Evolutionary conservation across 2,888 invertebrate species (phyloP), one percentile per base, ranked within the genome.

Genomic region (Torymus tubicola): DNA sequence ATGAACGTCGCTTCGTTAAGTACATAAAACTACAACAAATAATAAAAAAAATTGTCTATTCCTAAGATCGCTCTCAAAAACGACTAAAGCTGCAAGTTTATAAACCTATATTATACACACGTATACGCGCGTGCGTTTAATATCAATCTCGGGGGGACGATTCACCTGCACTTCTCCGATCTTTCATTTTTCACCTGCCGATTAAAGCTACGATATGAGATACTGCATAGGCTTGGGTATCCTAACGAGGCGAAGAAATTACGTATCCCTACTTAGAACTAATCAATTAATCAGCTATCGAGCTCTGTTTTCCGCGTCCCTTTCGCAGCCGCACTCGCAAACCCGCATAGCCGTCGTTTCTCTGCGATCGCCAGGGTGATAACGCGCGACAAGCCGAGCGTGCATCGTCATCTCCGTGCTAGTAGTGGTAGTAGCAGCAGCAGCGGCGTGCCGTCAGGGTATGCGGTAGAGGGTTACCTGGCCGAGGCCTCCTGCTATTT

Each of bases 401-500:
- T 42, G 42, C 42, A 42, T 42, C 42, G 42, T 42, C 42, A 42
- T 42, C 42, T 42, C 42, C 55, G 55, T 13, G 55, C 55, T 53
- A 13, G 53, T 1, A 13, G 53, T 58, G 3, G 61, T 24, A 24
- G n/a, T 2, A 63, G n/a, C 31, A 24, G 2, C 65, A 58, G 55
- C 50, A 13, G n/a, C 8, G 42, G 18, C 8, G 60, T n/a, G 18
- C n/a, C 14, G 86, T 90, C 88, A 88, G 85, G 88, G 88, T 85
- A 90, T 89, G 87, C 90, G 89, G 85, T 90, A 90, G 88, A 90
- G 89, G 83, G 90, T 90, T 90, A 90, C 90, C 90, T 90, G 90
- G 86, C 90, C 90, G 82, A 91, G 88, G 81, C 87, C 89, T 67
- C 87, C 89, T 65, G 91, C 88, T 77, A 91, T 87, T 76, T 90